phyloP scores from a whole-genome alignment of 2,113 vertebrate species.

The Osmerus eperlanus region DNA sequence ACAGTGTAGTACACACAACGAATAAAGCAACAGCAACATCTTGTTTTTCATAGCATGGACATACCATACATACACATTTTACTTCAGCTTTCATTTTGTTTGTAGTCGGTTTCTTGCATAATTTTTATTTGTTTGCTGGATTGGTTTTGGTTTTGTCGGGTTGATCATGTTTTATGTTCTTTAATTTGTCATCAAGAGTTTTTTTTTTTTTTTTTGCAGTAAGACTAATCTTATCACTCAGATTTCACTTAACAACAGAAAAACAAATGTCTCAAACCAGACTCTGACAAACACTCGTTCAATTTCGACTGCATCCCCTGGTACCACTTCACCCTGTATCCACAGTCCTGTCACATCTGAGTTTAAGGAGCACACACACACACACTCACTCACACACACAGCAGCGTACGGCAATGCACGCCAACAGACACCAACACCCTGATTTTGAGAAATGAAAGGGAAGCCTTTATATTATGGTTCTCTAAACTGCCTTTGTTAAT shows the following conservation, averaged over 20 bases:
- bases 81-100: constrained; percentile 53
- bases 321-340: constrained; percentile 48
- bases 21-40: constrained; percentile 40
- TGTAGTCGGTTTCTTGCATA: constrained; percentile 46
- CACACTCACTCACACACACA: constrained; percentile 22
- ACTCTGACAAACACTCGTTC: constrained; percentile 54
- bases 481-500: constrained; percentile 65
- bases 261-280: constrained; percentile 52
- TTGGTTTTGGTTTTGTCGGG: constrained; percentile 61
- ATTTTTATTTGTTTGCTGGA: constrained; percentile 38
- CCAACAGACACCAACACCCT: constrained; percentile 27
- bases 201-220: constrained; percentile 42
- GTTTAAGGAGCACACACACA: constrained; percentile 36
- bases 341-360: constrained; percentile 31
- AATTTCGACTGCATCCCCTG: constrained; percentile 41
- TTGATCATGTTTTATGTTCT: constrained; percentile 43
- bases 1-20: constrained; percentile 19
- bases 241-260: constrained; percentile 33
- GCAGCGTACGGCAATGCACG: not conserved
- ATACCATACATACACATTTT: constrained; percentile 33
- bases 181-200: constrained; percentile 43
- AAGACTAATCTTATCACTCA: constrained; percentile 30
- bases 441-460: constrained; percentile 55
- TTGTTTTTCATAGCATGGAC: constrained; percentile 27
- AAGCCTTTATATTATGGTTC: constrained; percentile 64